A percentile compares a stretch with the other conserved stretches of the same genome.
Conservation (phyloP, 1,140 invertebrate genomes). For the Metopolophium dirhodum region DNA sequence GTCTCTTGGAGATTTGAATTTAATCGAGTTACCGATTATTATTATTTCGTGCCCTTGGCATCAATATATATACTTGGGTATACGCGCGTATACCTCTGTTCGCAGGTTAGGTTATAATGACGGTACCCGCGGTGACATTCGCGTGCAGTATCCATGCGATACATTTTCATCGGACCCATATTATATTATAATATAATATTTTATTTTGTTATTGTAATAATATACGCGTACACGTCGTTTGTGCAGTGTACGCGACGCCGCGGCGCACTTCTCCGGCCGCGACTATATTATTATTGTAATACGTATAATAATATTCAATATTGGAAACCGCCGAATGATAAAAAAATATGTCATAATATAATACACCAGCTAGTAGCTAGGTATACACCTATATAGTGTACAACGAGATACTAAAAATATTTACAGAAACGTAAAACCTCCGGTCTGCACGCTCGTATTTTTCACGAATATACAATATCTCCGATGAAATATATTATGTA, state of each 20-base stretch:
- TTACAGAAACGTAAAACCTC: background rate
- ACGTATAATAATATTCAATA: background rate
- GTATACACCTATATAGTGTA: no score
- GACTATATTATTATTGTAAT: background rate
- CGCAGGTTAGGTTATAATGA: no score
- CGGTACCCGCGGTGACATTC: background rate
- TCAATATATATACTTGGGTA: background rate
- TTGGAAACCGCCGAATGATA: background rate
- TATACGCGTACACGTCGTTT: background rate
- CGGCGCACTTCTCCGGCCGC: background rate
- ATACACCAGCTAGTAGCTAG: background rate
- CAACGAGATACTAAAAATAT: background rate
- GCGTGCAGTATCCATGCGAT: background rate
- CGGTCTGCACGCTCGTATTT: background rate
- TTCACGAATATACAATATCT: background rate
- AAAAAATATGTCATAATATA: background rate
- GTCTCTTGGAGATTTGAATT: background rate
- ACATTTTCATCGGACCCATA: background rate
- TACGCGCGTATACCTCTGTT: no score
- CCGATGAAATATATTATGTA: background rate
- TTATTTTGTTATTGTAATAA: slow-evolving; percentile 8
- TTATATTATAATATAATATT: background rate
- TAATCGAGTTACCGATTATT: slow-evolving; percentile 17
- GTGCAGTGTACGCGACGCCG: background rate
- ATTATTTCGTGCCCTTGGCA: background rate